These are phyloP conservation scores for Acanthisitta chloris DNA, from an alignment of 2,113 vertebrate species.

Conservation along the genomic window DNA sequence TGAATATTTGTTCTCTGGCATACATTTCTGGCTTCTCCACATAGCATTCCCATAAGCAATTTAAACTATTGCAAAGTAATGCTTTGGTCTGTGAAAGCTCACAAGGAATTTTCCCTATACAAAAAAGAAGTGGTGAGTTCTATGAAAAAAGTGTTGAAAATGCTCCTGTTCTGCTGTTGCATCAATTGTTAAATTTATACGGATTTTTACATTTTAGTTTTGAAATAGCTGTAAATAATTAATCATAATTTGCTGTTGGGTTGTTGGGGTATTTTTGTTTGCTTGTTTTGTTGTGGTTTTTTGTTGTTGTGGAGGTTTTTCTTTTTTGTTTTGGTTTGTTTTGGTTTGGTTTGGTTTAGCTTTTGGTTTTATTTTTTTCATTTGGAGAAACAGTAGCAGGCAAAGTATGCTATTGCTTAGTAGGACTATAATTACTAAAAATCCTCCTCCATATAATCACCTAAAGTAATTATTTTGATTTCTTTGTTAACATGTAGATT, in stretches of 20 bases:
- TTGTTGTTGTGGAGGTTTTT: no score
- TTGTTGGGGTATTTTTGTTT: no score
- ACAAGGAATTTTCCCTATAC: not conserved
- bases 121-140: not conserved
- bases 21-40: not conserved
- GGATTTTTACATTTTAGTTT: not conserved
- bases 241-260: accelerated
- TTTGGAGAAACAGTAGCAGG: not conserved
- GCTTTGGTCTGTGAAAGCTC: not conserved
- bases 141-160: not conserved
- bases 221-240: not conserved
- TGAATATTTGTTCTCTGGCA: not conserved
- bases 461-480: not conserved
- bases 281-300: no score
- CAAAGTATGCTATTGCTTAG: not conserved
- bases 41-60: not conserved
- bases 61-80: not conserved
- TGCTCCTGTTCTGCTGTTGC: not conserved
- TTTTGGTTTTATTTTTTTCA: not conserved
- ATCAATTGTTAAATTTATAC: not conserved
- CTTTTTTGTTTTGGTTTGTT: accelerated
- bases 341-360: not conserved
- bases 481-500: not conserved
- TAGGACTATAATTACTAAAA: not conserved
- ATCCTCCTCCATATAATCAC: not conserved